These are phyloP conservation scores for Zelleria hepariella DNA, from an alignment of 2,888 invertebrate species.

Conservation along the genomic window DNA sequence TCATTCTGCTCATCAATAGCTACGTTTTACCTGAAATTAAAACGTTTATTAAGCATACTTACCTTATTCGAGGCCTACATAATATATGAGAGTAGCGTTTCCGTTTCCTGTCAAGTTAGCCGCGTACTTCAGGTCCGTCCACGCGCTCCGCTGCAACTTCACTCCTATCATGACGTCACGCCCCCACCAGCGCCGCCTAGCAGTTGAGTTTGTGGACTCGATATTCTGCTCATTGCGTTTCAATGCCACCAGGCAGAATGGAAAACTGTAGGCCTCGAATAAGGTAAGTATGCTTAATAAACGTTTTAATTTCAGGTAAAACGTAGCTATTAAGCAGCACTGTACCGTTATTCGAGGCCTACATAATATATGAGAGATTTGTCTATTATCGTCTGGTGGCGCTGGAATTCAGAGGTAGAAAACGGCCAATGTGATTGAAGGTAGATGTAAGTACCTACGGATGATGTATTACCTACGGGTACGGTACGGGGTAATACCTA, in stretches of 20 bases:
- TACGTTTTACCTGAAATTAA: too few relatives aligned
- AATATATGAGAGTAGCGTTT: too few relatives aligned
- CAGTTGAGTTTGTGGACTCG: not conserved
- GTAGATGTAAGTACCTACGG: not conserved
- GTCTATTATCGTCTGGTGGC: constrained; percentile 7
- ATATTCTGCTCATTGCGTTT: not conserved
- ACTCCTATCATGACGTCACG: too few relatives aligned
- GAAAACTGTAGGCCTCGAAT: constrained; percentile 7
- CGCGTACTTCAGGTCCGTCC: too few relatives aligned
- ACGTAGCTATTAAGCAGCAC: constrained; percentile 6
- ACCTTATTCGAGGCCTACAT: too few relatives aligned
- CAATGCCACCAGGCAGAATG: not conserved
- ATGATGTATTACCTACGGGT: too few relatives aligned
- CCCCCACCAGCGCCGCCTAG: not conserved
- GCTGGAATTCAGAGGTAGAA: too few relatives aligned
- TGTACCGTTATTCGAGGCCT: constrained; percentile 1
- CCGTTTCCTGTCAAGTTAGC: too few relatives aligned
- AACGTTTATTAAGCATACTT: too few relatives aligned
- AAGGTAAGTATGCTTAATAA: constrained; percentile 2
- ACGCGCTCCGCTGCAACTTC: too few relatives aligned
- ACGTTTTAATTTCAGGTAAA: constrained; percentile 10
- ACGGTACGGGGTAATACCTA: too few relatives aligned
- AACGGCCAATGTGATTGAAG: not conserved
- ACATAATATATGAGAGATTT: not conserved
- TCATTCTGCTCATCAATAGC: too few relatives aligned